Base-by-base conservation (phyloP, 2,113 vertebrate genomes). In the Cromileptes altivelis region DNA sequence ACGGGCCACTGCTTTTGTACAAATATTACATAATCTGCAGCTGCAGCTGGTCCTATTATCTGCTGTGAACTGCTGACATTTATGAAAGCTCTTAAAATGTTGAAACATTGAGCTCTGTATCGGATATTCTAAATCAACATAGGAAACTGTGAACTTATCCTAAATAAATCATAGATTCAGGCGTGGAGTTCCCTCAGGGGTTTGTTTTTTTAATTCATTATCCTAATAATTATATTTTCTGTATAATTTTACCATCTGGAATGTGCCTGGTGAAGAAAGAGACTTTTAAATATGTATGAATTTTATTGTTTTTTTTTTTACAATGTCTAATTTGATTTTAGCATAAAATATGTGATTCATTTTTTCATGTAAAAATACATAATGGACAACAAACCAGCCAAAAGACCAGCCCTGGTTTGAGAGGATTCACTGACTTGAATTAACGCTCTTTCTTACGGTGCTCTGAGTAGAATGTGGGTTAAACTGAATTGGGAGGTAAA, bases 401-500 rank as follows among this genome's bases (percentile, higher is more conserved):
- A 27, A 70, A 14, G 6, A 0, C 25, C 23, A 70, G 63, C 60
- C 47, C 42, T 49, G 56, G 7, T 52, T 27, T 33, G 27, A 79
- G 72, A 30, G 37, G 42, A 61, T 53, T 55, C 18, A 68, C 12
- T 11, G 68, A 47, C 55, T 73, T 56, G 30, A 88, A 79, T 83
- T 42, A 37, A 21, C 57, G 12, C 62, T 57, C 23, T 69, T 12
- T 58, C 45, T 49, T 25, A 18, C 23, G 2, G 65, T 57, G 52
- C 61, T 64, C 67, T 77, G 27, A 56, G 12, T 2, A 21, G 18
- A 68, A 42, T 21, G 57, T 71, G 78, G 64, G 78, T 50, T 42
- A 83, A 85, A 87, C 47, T 64, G 77, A 62, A 89, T 75, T 69
- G 18, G 30, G 62, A 64, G 74, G 56, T 57, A 42, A 61, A 92